Conservation (phyloP, 2,113 vertebrate species). For the Dromiciops gliroides region DNA sequence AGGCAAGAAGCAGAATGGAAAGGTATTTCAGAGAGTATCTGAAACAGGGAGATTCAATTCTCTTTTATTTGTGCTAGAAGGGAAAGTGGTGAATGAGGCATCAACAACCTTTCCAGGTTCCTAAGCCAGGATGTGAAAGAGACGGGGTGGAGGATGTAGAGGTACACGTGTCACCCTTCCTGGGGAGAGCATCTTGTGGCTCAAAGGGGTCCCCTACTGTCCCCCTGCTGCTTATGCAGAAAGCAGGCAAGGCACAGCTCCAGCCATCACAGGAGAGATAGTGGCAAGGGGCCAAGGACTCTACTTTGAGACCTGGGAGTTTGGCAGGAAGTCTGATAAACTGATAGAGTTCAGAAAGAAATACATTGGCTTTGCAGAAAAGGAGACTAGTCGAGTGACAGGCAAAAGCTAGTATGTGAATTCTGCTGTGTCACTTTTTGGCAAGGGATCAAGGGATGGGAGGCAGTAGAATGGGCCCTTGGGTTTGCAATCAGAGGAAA, state of each 20-base stretch:
- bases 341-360: neutral
- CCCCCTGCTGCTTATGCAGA: neutral
- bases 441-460: neutral
- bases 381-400: neutral
- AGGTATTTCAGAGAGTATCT: slow-evolving; percentile 62
- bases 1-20: slow-evolving; percentile 67
- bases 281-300: neutral
- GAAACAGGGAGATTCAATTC: slow-evolving; percentile 72
- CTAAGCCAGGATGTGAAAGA: neutral
- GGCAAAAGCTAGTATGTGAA: neutral
- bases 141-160: neutral
- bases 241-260: rapidly evolving
- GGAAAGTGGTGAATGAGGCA: neutral
- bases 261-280: rapidly evolving
- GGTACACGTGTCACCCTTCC: rapidly evolving
- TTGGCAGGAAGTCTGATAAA: neutral
- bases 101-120: neutral
- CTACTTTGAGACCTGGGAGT: neutral
- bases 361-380: neutral
- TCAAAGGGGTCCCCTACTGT: neutral
- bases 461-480: neutral
- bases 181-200: neutral
- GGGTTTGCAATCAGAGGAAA: neutral
- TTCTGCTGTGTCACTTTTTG: neutral
- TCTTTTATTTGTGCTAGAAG: slow-evolving; percentile 38